phyloP scores from a whole-genome alignment of 2,113 vertebrate genomes.

The Rousettus leschenaultii region DNA sequence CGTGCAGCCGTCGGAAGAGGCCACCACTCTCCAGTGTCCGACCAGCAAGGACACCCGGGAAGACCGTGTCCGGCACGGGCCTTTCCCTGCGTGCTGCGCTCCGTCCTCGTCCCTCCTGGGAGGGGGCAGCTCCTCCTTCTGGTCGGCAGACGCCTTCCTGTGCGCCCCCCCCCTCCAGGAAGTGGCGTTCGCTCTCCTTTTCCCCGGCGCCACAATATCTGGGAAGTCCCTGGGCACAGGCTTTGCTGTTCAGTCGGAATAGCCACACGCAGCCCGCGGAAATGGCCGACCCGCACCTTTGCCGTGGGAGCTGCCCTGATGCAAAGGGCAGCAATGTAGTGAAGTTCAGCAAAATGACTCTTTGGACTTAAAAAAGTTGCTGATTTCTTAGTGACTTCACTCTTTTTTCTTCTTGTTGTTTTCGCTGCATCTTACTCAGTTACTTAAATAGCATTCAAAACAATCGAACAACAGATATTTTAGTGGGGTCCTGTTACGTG shows the following conservation, averaged over 20 bases:
- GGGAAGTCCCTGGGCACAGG: not conserved
- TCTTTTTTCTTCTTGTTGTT: not conserved
- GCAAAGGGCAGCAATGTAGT: not conserved
- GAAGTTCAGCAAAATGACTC: not conserved
- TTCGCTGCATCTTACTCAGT: not conserved
- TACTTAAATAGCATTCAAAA: not conserved
- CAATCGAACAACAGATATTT: not conserved
- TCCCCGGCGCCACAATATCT: not conserved
- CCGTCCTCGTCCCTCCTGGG: accelerated
- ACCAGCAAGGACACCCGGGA: not conserved
- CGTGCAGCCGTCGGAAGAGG: not conserved
- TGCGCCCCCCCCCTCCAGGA: not conserved
- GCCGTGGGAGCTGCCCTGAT: not conserved
- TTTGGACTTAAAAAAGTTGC: not conserved
- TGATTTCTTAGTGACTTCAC: not conserved
- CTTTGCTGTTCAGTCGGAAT: not conserved
- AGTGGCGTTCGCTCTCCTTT: not conserved
- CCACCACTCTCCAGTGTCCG: not conserved
- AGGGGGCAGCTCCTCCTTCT: not conserved
- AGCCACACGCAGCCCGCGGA: no score
- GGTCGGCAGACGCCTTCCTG: accelerated
- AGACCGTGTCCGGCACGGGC: not conserved
- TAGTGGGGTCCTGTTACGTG: not conserved
- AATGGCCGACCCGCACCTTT: not conserved
- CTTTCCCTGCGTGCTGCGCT: no score